These are phyloP conservation scores for Nephrotoma guestfalica DNA, from an alignment of 2,888 invertebrate species.

Conservation along the genomic window DNA sequence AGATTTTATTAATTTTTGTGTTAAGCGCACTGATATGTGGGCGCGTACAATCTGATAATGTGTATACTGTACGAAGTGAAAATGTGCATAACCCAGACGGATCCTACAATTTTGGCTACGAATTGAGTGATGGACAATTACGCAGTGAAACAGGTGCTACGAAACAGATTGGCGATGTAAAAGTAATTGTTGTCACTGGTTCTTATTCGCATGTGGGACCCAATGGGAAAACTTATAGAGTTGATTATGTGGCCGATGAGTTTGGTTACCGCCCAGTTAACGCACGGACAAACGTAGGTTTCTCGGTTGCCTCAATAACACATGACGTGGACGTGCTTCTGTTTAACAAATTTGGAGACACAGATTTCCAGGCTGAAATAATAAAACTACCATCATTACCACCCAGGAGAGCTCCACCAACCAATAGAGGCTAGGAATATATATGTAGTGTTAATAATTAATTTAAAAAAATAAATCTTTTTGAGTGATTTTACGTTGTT, in stretches of 20 bases:
- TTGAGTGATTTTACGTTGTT: too few relatives aligned
- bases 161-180: slow-evolving; percentile 12
- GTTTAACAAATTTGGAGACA: too few relatives aligned
- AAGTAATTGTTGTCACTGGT: slow-evolving; percentile 17
- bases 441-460: too few relatives aligned
- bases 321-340: too few relatives aligned
- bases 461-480: too few relatives aligned
- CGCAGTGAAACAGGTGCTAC: slow-evolving; percentile 9
- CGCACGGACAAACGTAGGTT: too few relatives aligned
- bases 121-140: slow-evolving; percentile 11
- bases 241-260: slow-evolving; percentile 21
- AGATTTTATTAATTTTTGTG: not conserved
- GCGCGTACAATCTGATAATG: not conserved
- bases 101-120: slow-evolving; percentile 7
- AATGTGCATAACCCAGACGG: not conserved
- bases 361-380: too few relatives aligned
- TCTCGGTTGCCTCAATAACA: too few relatives aligned
- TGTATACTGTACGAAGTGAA: not conserved
- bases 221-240: slow-evolving; percentile 18
- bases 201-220: slow-evolving; percentile 18
- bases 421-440: too few relatives aligned
- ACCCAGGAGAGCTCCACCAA: too few relatives aligned
- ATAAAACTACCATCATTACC: too few relatives aligned
- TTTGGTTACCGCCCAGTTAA: slow-evolving; percentile 14
- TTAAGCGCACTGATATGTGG: not conserved